phyloP scores from a whole-genome alignment of 92 coral and sea anemone species.

The Porites rus region DNA sequence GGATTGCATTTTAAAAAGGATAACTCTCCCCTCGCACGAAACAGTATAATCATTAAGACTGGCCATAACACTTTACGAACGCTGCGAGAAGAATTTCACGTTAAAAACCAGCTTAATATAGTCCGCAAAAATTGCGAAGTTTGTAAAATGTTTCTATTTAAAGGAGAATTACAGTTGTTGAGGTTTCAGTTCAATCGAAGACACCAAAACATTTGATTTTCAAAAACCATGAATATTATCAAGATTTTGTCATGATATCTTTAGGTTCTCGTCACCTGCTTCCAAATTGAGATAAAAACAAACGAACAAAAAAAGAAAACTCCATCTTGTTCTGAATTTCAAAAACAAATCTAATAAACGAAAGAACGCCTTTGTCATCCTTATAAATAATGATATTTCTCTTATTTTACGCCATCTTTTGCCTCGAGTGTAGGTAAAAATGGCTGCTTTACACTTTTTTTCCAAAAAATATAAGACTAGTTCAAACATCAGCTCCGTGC shows the following conservation, averaged over 20 bases:
- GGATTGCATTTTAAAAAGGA: neutral
- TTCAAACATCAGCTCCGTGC: conserved; percentile 7
- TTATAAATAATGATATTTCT: too few species aligned
- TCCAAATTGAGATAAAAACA: conserved; percentile 29
- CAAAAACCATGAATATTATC: conserved; percentile 5
- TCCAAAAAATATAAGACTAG: neutral
- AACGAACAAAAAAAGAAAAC: conserved; percentile 6
- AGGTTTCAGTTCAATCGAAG: neutral
- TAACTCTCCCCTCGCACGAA: neutral
- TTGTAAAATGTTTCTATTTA: neutral
- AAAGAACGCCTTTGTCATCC: neutral
- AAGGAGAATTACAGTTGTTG: neutral
- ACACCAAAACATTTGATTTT: neutral
- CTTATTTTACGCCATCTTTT: too few species aligned
- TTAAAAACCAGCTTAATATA: neutral
- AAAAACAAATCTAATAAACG: neutral
- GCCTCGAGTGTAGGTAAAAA: neutral
- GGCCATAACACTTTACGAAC: neutral
- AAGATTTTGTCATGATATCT: conserved; percentile 9
- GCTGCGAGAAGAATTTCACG: neutral
- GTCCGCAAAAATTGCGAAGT: neutral
- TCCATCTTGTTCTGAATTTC: conserved; percentile 1
- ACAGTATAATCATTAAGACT: neutral
- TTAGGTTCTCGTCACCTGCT: conserved; percentile 41
- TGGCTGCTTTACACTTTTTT: neutral